Percentiles rank a stretch among this genome's conserved stretches.
phyloP scores from a whole-genome alignment of 2,113 vertebrate species.

The Ammodytes marinus region DNA sequence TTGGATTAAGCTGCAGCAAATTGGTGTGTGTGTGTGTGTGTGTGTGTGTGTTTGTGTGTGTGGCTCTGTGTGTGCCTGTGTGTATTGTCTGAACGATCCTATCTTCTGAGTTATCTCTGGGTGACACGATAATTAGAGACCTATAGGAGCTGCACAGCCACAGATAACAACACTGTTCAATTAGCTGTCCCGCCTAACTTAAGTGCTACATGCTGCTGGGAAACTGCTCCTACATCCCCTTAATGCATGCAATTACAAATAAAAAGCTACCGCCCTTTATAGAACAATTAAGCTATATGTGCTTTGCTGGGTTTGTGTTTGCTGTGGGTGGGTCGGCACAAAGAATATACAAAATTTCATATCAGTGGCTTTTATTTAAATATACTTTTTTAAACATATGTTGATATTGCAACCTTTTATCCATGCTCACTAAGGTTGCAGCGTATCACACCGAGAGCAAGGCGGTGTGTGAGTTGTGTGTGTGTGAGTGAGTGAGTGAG shows the following conservation, averaged over 20 bases:
- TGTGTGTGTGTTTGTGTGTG: background rate
- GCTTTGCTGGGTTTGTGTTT: slow-evolving; percentile 13
- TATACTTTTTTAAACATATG: background rate
- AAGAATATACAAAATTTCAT: background rate
- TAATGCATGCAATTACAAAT: slow-evolving; percentile 33
- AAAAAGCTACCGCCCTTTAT: slow-evolving; percentile 32
- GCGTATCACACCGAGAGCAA: background rate
- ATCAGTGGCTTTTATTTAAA: slow-evolving; percentile 9
- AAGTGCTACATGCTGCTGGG: slow-evolving; percentile 7
- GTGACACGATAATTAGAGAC: slow-evolving; percentile 67
- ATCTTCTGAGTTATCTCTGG: slow-evolving; percentile 59
- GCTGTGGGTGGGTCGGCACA: background rate
- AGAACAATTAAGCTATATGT: slow-evolving; percentile 22
- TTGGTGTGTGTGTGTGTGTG: background rate
- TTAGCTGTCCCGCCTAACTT: slow-evolving; percentile 46
- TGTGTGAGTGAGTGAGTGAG: too few species aligned
- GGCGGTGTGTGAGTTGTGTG: background rate
- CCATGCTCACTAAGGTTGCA: background rate
- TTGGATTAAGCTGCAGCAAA: slow-evolving; percentile 56
- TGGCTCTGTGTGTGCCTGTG: background rate
- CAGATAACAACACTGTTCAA: slow-evolving; percentile 69
- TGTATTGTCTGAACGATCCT: slow-evolving; percentile 14
- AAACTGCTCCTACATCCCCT: background rate
- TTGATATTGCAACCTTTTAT: background rate
- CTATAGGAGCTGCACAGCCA: slow-evolving; percentile 42